A percentile compares a stretch with the other conserved stretches of the same genome.
These are phyloP conservation scores for Hemicentrotus pulcherrimus DNA, from an alignment of 35 echinoderm and acorn worm genomes.

Conservation along the genomic window DNA sequence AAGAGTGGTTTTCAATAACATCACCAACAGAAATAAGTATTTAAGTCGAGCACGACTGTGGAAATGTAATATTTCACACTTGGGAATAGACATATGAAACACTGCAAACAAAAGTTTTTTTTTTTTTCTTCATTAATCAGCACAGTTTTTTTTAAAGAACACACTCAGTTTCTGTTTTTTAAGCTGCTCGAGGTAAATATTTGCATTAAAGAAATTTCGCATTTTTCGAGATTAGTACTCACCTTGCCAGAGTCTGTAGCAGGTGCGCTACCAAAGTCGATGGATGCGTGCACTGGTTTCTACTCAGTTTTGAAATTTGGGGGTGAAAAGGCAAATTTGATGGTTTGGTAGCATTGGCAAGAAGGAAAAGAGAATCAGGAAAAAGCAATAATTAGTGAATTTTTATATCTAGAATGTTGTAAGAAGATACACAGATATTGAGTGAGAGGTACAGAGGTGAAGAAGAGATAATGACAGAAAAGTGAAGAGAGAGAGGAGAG, in stretches of 20 bases:
- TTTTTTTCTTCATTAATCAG: not conserved
- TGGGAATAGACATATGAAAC: not conserved
- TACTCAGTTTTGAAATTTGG: not conserved
- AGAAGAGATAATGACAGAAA: not conserved
- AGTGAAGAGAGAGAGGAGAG: not conserved
- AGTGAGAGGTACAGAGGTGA: not conserved
- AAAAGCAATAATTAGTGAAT: no score
- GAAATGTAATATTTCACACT: not conserved
- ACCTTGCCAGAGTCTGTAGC: not conserved
- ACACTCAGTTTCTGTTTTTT: not conserved
- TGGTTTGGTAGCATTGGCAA: not conserved
- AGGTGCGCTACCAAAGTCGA: not conserved
- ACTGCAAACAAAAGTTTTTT: not conserved
- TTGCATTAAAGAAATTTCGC: not conserved
- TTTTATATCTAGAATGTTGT: not conserved
- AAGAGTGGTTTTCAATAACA: no score
- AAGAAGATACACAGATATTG: no score
- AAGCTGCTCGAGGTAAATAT: not conserved
- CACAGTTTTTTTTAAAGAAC: not conserved
- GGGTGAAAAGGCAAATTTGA: not conserved
- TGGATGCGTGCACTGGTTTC: conserved; percentile 35
- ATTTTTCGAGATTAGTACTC: not conserved
- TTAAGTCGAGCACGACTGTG: not conserved
- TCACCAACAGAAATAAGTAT: no score
- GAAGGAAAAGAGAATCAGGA: not conserved